A percentile compares a stretch with the other conserved stretches of the same genome.
Evolutionary conservation across 2,113 vertebrate species (phyloP).

Genomic region (Corythornis madagascariensis): DNA sequence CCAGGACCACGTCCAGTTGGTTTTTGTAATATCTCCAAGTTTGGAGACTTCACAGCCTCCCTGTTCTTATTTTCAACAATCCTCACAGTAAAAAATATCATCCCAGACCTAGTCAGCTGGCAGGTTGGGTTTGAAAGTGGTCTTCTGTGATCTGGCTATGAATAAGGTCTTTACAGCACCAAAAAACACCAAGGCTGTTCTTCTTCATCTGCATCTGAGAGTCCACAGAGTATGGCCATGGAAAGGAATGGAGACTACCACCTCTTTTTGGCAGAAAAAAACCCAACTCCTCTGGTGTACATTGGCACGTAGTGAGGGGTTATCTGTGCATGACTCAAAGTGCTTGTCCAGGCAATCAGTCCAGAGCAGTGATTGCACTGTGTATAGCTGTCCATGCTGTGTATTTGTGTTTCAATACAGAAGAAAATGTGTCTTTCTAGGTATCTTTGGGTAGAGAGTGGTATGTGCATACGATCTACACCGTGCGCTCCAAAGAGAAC

Average conservation of each 20-base stretch:
- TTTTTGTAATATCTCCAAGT: background rate
- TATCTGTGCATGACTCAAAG: background rate
- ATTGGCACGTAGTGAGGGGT: background rate
- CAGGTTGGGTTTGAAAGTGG: background rate
- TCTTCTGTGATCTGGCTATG: background rate
- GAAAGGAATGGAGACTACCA: background rate
- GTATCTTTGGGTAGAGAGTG: conserved; percentile 91
- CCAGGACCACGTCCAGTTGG: fast-evolving
- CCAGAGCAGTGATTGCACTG: background rate
- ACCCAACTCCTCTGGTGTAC: background rate
- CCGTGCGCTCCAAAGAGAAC: conserved; percentile 85
- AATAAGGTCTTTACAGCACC: background rate
- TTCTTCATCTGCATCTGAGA: background rate
- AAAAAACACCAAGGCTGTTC: background rate
- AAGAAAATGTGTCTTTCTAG: conserved; percentile 68
- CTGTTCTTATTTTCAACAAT: background rate
- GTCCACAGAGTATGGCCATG: background rate
- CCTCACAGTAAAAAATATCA: background rate
- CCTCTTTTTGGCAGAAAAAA: background rate
- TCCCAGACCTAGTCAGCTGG: background rate
- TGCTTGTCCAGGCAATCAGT: background rate
- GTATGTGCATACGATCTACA: conserved; percentile 95
- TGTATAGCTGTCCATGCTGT: background rate
- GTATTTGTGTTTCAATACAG: background rate
- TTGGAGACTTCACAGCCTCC: background rate